Conservation (phyloP, 2,888 invertebrate species). For the Cabera pusaria region DNA sequence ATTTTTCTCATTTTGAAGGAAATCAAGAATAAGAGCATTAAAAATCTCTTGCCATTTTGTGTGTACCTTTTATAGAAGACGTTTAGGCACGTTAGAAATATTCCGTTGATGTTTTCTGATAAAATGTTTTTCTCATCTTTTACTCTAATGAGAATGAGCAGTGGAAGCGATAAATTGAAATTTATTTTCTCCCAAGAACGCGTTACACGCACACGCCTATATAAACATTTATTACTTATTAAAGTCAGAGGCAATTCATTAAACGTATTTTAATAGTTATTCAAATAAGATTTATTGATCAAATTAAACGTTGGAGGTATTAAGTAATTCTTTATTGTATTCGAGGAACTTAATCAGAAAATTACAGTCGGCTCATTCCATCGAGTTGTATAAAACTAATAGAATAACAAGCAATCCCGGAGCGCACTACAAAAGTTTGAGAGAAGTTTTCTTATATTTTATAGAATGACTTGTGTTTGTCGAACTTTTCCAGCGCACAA, state of each 20-base stretch:
- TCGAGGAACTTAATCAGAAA: slow-evolving; percentile 36
- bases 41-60: slow-evolving; percentile 57
- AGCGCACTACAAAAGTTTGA: slow-evolving; percentile 62
- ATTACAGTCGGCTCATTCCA: slow-evolving; percentile 51
- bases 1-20: slow-evolving; percentile 67
- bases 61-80: slow-evolving; percentile 50
- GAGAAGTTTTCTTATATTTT: slow-evolving; percentile 72
- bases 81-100: slow-evolving; percentile 52
- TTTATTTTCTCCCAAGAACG: slow-evolving; percentile 61
- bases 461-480: slow-evolving; percentile 74
- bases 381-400: slow-evolving; percentile 51
- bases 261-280: slow-evolving; percentile 48
- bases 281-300: slow-evolving; percentile 51
- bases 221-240: slow-evolving; percentile 69
- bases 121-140: slow-evolving; percentile 62
- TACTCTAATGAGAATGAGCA: slow-evolving; percentile 66
- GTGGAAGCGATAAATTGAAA: slow-evolving; percentile 66
- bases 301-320: slow-evolving; percentile 1
- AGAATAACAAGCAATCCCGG: slow-evolving; percentile 63
- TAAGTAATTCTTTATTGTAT: slow-evolving; percentile 4
- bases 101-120: slow-evolving; percentile 57
- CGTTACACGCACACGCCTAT: slow-evolving; percentile 50
- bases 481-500: slow-evolving; percentile 74
- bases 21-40: slow-evolving; percentile 69
- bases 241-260: slow-evolving; percentile 63